These are phyloP conservation scores for Oxyscelio sp. DNA, from an alignment of 2,888 invertebrate genomes.

Conservation along the genomic window DNA sequence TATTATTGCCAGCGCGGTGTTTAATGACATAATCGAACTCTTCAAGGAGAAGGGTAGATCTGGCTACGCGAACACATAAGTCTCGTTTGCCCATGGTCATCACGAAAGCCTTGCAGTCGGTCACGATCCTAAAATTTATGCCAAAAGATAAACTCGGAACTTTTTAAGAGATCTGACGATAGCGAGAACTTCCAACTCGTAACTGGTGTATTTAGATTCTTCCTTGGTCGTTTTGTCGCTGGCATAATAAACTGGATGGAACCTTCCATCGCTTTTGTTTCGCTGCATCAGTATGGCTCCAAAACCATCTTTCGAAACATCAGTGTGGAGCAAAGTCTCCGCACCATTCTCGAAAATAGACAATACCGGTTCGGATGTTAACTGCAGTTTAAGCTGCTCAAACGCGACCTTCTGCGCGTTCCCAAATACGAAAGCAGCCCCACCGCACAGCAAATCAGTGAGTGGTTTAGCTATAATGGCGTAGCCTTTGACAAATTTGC, in stretches of 20 bases:
- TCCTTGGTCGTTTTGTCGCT: no score
- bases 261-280: no score
- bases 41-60: neutral
- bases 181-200: neutral
- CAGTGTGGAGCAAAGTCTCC: slow-evolving; percentile 1
- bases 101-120: slow-evolving; percentile 9
- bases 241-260: no score
- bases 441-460: slow-evolving; percentile 5
- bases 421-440: neutral
- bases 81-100: slow-evolving; percentile 1
- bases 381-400: neutral
- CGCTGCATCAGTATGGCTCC: neutral
- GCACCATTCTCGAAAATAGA: neutral
- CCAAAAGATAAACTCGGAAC: neutral
- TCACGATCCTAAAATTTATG: slow-evolving; percentile 5
- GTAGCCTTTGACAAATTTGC: neutral
- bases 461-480: neutral
- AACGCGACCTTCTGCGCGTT: neutral
- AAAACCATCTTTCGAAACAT: neutral
- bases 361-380: neutral
- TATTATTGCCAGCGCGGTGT: no score
- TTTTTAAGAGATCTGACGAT: neutral
- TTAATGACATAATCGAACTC: no score
- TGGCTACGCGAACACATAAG: neutral
- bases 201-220: neutral